These are phyloP conservation scores for Lottia gigantea DNA, from an alignment of 2,888 invertebrate species.

Conservation along the genomic window DNA sequence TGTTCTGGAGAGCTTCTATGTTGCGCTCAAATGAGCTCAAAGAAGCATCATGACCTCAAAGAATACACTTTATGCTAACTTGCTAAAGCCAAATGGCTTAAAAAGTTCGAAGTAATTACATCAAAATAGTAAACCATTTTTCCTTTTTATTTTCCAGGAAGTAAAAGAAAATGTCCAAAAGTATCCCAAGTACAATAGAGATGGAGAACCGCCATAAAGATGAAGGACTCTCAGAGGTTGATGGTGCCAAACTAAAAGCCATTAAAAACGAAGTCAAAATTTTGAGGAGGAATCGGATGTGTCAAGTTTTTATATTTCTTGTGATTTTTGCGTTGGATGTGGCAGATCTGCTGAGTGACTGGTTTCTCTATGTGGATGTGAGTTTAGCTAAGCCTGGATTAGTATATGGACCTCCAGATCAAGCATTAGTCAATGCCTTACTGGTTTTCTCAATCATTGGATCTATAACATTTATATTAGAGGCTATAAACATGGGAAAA, in stretches of 20 bases:
- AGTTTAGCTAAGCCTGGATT: conserved; percentile 38
- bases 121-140: too few species aligned
- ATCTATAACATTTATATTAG: conserved; percentile 34
- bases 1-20: too few species aligned
- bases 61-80: too few species aligned
- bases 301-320: conserved; percentile 30
- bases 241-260: conserved; percentile 13
- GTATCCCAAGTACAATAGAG: background rate
- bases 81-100: too few species aligned
- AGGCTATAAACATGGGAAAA: conserved; percentile 31
- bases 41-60: too few species aligned
- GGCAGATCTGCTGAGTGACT: conserved; percentile 44
- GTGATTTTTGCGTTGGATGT: conserved; percentile 40
- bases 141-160: too few species aligned
- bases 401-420: conserved; percentile 45
- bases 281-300: conserved; percentile 17
- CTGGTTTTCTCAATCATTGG: conserved; percentile 45
- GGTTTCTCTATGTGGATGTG: conserved; percentile 46
- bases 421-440: conserved; percentile 28
- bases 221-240: background rate
- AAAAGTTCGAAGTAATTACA: too few species aligned
- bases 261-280: conserved; percentile 16
- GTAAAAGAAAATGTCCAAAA: too few species aligned
- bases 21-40: too few species aligned
- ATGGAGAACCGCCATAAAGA: background rate